A percentile compares a stretch with the other conserved stretches of the same genome.
Evolutionary conservation across 2,888 invertebrate species (phyloP).

Genomic region (Mylabris sibirica): DNA sequence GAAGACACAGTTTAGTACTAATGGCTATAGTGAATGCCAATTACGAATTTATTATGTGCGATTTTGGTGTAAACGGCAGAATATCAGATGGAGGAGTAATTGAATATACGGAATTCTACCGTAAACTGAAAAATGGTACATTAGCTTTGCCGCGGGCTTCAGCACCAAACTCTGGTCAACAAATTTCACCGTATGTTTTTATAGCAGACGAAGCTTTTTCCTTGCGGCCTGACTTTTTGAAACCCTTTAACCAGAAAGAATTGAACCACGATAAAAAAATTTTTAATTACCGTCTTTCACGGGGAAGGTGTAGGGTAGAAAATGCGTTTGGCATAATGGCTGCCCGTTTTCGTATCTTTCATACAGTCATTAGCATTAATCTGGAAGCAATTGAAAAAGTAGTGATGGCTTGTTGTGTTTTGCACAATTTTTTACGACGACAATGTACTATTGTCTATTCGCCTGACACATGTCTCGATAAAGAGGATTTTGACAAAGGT

Average conservation of each 20-base stretch:
- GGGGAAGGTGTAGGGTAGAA: constrained; percentile 26
- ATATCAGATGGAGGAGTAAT: no score
- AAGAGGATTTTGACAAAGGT: constrained; percentile 16
- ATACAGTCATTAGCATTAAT: constrained; percentile 19
- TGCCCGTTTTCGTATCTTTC: constrained; percentile 29
- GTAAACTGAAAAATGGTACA: constrained; percentile 1
- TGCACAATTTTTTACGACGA: constrained; percentile 32
- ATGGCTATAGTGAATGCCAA: no score
- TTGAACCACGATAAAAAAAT: constrained; percentile 22
- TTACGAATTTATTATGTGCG: no score
- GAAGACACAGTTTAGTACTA: no score
- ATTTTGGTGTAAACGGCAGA: constrained; percentile 11
- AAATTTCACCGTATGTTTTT: constrained; percentile 33
- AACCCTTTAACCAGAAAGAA: constrained; percentile 29
- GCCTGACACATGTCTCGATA: constrained; percentile 17
- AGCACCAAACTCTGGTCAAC: no score
- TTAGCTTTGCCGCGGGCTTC: neutral
- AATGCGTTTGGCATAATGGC: constrained; percentile 32
- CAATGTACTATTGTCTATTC: constrained; percentile 18
- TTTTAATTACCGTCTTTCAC: constrained; percentile 28
- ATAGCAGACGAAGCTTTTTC: constrained; percentile 35
- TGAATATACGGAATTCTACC: no score
- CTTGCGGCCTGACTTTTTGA: constrained; percentile 28
- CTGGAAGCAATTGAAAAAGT: constrained; percentile 26
- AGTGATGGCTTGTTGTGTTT: constrained; percentile 24